Conservation (phyloP, 2,113 vertebrate species). For the Atlantisia rogersi region DNA sequence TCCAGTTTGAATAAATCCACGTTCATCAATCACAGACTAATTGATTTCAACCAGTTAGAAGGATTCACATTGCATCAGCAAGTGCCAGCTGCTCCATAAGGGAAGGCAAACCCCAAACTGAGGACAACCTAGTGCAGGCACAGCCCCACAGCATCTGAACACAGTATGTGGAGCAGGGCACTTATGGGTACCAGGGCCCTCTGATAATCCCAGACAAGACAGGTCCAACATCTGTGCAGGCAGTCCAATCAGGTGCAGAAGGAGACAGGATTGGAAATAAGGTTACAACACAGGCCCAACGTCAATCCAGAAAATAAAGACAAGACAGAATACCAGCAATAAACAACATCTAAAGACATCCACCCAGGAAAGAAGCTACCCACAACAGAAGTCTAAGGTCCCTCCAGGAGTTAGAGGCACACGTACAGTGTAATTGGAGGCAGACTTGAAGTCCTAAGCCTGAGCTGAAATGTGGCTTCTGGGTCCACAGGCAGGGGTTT, state of each 20-base stretch:
- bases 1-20: background rate
- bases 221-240: background rate
- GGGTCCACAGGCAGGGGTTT: rapidly evolving
- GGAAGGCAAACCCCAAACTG: background rate
- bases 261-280: background rate
- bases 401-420: background rate
- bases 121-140: rapidly evolving
- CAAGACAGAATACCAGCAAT: background rate
- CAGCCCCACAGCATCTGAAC: background rate
- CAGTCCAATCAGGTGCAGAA: background rate
- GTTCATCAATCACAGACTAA: background rate
- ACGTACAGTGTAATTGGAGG: background rate
- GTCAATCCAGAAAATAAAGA: background rate
- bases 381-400: background rate
- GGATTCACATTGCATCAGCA: background rate
- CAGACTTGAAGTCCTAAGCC: background rate
- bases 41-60: background rate
- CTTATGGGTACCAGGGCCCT: background rate
- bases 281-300: background rate
- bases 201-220: background rate
- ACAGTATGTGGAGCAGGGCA: background rate
- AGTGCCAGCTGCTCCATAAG: background rate
- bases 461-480: background rate
- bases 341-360: background rate
- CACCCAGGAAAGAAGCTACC: background rate